Evolutionary conservation across 2,797 vertebrate genomes (phyloP), one percentile per base, ranked within the genome.

Genomic region (Phalanger gymnotis): DNA sequence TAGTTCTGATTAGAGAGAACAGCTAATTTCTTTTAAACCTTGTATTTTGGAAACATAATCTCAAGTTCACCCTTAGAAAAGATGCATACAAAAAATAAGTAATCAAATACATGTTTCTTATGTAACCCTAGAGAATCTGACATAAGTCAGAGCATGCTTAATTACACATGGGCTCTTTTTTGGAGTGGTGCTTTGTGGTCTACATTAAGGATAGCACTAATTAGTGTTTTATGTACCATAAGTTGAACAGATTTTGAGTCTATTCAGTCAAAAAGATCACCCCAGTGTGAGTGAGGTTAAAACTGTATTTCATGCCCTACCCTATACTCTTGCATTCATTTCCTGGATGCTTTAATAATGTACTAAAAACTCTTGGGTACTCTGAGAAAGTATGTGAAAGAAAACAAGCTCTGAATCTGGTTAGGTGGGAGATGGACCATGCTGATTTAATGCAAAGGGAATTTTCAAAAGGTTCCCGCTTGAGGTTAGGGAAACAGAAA

Each of bases 301-400:
- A 87, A 87, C 3, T 87, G 19, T 47, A 87, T 3, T 51, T 51
- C 40, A 87, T 51, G 40, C 22, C 40, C 25, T 87, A 87, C 73
- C 73, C 40, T 87, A 87, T 51, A 22, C 73, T 87, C 25, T 12
- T 47, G 27, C 13, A 2, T 87, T 87, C 25, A 87, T 87, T 87
- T 87, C 90, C 93, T 7, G 31, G 91, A 61, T 97, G 95, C 95
- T 97, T 97, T 91, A n/a, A 94, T 87, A 94, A 95, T 95, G 93
- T 95, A 97, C 92, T 96, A 96, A 96, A 87, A 96, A 97, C 94
- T 94, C 97, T 89, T 54, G 89, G 93, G 95, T 95, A 96, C 97
- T 96, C 97, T 98, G 98, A 97, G 98, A 98, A 98, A 98, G 94
- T 96, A 98, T 97, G 97, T 22, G 87, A 97, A 98, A 96, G 97